These are phyloP conservation scores for Dioctria linearis DNA, from an alignment of 2,888 invertebrate genomes.

Conservation along the genomic window DNA sequence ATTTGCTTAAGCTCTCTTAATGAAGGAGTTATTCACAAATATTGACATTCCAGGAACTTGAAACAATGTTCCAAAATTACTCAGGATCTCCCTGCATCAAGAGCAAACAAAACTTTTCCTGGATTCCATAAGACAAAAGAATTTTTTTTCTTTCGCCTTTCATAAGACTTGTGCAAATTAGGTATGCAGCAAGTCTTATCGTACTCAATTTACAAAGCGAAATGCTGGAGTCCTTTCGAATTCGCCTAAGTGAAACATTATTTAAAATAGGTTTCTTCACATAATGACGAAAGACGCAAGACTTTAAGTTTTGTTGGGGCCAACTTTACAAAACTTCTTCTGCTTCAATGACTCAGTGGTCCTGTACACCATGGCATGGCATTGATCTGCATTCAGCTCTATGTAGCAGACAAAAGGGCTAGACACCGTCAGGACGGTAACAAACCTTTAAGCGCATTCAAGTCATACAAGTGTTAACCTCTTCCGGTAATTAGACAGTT, in stretches of 20 bases:
- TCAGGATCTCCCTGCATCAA: conserved; percentile 25
- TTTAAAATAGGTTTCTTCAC: conserved; percentile 28
- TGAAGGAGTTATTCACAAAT: conserved; percentile 50
- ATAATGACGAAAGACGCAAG: background rate
- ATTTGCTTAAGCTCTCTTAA: conserved; percentile 46
- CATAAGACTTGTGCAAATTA: conserved; percentile 37
- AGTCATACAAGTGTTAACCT: conserved; percentile 65
- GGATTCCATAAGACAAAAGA: conserved; percentile 35
- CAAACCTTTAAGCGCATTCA: conserved; percentile 23
- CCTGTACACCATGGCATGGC: background rate
- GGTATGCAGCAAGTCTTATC: conserved; percentile 22
- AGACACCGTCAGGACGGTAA: background rate
- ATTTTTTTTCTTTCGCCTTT: background rate
- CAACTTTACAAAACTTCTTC: conserved; percentile 21
- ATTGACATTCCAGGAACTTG: conserved; percentile 47
- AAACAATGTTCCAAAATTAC: conserved; percentile 46
- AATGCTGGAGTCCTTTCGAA: background rate
- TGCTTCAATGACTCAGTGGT: background rate
- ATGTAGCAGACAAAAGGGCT: conserved; percentile 25
- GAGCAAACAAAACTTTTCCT: conserved; percentile 12
- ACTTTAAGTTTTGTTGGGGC: conserved; percentile 1
- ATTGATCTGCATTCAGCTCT: conserved; percentile 8
- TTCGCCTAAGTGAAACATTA: conserved; percentile 48
- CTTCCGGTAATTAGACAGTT: conserved; percentile 65
- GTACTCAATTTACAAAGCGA: conserved; percentile 22